Base-by-base conservation (phyloP, 2,797 vertebrate genomes). In the Schizopygopsis pylzovi region DNA sequence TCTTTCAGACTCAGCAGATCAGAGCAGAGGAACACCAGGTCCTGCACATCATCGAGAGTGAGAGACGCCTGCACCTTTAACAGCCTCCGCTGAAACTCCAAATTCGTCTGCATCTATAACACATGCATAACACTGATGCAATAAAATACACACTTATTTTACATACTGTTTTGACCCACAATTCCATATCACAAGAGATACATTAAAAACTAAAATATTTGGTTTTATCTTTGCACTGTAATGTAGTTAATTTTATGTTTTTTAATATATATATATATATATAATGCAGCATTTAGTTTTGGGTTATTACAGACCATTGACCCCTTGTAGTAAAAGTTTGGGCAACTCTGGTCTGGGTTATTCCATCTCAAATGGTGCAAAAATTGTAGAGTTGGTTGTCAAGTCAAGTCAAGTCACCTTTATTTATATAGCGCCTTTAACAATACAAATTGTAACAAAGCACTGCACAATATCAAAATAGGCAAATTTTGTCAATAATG, bases 11-110 rank as follows among this genome's bases (percentile, higher is more conserved):
- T 16, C 56, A 94, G 72, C 18, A 94, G 71, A n/a, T 95, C 94
- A 10, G 77, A 85, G 86, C 94, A 96, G n/a, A 96, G 94, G 85
- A 95, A 96, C 0, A 37, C 83, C n/a, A 94, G 76, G 1, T 93
- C 91, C 82, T 89, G 87, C 0, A 93, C 75, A 0, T 95, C 93
- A 0, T 89, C 86, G 1, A 0, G 6, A 2, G 0, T 0, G 52
- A 96, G 89, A 33, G 83, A 88, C 1, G 90, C 84, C 1, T 83
- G 92, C 8, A 88, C 88, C 0, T 63, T 33, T 0, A 95, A 75
- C 8, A 96, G 92, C 39, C 18, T 12, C 82, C 0, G 56, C 81
- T 91, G 94, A 83, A 84, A 95, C 2, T 92, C 91, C 92, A 65
- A 63, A 25, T 13, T 1, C 11, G 2, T 28, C 59, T 61, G 10